Evolutionary conservation across 2,888 invertebrate species (phyloP), one percentile per base, ranked within the genome.

Genomic region (Automeris io): DNA sequence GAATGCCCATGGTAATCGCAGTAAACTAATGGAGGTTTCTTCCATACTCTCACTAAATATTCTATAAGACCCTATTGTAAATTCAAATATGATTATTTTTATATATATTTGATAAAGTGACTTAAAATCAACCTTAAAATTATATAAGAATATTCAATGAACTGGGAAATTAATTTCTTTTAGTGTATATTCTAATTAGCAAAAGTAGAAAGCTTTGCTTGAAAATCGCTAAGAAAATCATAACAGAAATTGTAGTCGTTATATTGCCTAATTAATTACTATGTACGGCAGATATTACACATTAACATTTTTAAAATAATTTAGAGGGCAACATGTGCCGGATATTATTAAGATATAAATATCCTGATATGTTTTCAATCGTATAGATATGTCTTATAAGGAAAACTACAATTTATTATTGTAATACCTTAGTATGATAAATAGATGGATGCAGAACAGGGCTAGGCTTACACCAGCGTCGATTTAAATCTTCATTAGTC

Each of bases 1-100:
- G 95, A 95, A 77, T 95, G 95, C 0, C 94, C 94, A 70, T 94
- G 94, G 62, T 91, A 91, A 75, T 94, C 94, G 68, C 93, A 91
- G 76, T 91, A 93, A 33, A 91, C 89, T 51, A 89, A 74, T 13
- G 90, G 90, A 6, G 88, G 85, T 41, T 88, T 88, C 59, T 88
- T 88, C 79, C 91, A 79, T 24, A 90, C 88, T 33, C 88, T 85
- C 32, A 86, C 85, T 51, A 90, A 75, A 59, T 90, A 91, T 61
- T 91, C 90, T 71, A 91, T 87, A 33, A 91, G 69, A 29, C 91
- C 90, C 89, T 89, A 61, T 9, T 57, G 54, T 18, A 32, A n/a
- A n/a, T n/a, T n/a, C n/a, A n/a, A n/a, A 26, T 33, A 34, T 24
- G 37, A 33, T 39, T 39, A 37, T 8, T 37, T 35, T 34, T 19